phyloP scores from a whole-genome alignment of 2,797 vertebrate genomes.

The Cynopterus sphinx region DNA sequence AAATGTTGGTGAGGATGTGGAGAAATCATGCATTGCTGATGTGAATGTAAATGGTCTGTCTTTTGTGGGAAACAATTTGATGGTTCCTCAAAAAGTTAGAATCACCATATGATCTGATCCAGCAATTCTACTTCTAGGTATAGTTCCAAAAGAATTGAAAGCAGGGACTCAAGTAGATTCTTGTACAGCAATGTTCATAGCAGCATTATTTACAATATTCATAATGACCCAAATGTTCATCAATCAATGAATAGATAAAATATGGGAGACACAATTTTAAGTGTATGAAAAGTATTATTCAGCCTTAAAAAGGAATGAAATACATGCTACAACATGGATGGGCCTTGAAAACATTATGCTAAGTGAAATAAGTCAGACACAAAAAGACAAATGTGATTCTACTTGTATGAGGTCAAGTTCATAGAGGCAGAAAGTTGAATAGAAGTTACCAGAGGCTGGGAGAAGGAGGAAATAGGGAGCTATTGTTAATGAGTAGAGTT shows the following conservation, averaged over 20 bases:
- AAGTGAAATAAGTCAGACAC: background rate
- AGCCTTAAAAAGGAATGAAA: background rate
- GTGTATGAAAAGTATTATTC: background rate
- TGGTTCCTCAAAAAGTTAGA: background rate
- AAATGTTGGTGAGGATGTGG: background rate
- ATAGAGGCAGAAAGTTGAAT: background rate
- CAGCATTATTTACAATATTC: background rate
- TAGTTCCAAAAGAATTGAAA: background rate
- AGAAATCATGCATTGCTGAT: background rate
- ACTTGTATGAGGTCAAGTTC: background rate
- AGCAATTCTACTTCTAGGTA: background rate
- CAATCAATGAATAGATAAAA: background rate
- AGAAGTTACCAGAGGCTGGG: background rate
- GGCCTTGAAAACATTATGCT: background rate
- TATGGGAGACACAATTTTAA: too few species aligned
- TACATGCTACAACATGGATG: background rate
- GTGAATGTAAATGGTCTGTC: background rate
- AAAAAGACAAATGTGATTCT: background rate
- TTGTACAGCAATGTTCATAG: background rate
- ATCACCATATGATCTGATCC: background rate
- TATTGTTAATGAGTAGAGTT: background rate
- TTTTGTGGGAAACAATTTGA: background rate
- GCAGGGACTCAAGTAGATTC: background rate
- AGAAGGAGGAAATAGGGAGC: background rate
- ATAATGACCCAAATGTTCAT: background rate